These are phyloP conservation scores for Cheilosia soror DNA, from an alignment of 2,888 invertebrate species.

Conservation along the genomic window DNA sequence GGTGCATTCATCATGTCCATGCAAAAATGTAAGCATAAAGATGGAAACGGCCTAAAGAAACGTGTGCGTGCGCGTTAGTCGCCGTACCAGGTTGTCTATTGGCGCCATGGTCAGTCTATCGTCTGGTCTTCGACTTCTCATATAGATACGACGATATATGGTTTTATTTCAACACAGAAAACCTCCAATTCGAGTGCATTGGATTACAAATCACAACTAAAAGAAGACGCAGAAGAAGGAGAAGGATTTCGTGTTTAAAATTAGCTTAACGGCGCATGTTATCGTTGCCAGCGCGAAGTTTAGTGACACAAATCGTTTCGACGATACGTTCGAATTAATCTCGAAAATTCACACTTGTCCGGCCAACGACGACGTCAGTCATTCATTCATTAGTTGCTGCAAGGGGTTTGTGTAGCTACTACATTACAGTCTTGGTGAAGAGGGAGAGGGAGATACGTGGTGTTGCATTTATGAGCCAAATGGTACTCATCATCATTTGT, in stretches of 20 bases:
- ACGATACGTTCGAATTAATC: conserved; percentile 62
- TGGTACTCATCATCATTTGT: conserved; percentile 33
- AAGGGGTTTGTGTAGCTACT: background rate
- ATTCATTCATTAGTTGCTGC: conserved; percentile 36
- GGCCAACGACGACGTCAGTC: background rate
- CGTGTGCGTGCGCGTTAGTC: conserved; percentile 50
- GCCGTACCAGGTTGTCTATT: conserved; percentile 71
- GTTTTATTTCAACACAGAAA: conserved; percentile 9
- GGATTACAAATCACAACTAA: conserved; percentile 32
- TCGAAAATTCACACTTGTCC: conserved; percentile 66
- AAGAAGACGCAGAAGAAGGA: conserved; percentile 10
- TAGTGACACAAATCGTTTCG: conserved; percentile 73
- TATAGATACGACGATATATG: conserved; percentile 1
- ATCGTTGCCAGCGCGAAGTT: conserved; percentile 62
- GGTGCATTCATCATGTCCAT: conserved; percentile 44
- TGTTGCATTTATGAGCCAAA: conserved; percentile 23
- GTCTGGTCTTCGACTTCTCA: conserved; percentile 38
- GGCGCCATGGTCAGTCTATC: conserved; percentile 71
- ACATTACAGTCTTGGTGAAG: background rate
- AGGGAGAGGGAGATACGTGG: background rate
- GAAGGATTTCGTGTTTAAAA: conserved; percentile 71
- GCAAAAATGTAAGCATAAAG: conserved; percentile 47
- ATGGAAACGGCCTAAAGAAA: conserved; percentile 53
- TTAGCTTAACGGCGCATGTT: conserved; percentile 73
- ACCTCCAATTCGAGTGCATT: background rate